phyloP scores from a whole-genome alignment of 2,797 vertebrate species.

The Protonibea diacanthus region DNA sequence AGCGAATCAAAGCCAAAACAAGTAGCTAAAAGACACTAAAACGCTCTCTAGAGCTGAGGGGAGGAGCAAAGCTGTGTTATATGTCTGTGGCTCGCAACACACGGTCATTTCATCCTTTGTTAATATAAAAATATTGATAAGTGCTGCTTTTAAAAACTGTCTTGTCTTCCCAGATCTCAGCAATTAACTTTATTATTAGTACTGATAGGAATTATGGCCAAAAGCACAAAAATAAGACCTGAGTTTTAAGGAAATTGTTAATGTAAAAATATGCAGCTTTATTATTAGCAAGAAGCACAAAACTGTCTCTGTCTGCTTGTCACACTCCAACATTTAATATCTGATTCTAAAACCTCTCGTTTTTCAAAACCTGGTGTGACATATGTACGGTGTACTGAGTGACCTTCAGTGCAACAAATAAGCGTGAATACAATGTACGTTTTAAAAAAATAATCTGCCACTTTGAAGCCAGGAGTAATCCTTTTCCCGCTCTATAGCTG shows the following conservation, averaged over 20 bases:
- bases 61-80: not conserved
- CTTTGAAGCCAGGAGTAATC: conserved; percentile 3
- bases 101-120: not conserved
- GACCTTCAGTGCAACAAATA: not conserved
- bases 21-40: not conserved
- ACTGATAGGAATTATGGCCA: not conserved
- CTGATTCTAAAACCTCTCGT: not conserved
- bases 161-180: not conserved
- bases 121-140: conserved; percentile 10
- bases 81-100: not conserved
- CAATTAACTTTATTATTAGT: not conserved
- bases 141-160: conserved; percentile 5
- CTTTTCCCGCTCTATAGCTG: not conserved
- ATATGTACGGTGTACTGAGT: not conserved
- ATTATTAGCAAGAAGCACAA: not conserved
- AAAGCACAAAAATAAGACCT: not conserved
- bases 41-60: not conserved
- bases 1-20: not conserved
- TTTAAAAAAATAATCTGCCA: conserved; percentile 4
- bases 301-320: not conserved
- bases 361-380: conserved; percentile 14
- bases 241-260: not conserved
- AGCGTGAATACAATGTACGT: conserved; percentile 8
- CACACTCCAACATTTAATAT: not conserved
- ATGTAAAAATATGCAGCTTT: not conserved